A percentile compares a stretch with the other conserved stretches of the same genome.
Evolutionary conservation across 2,113 vertebrate genomes (phyloP).

Genomic region (Xyrauchen texanus): DNA sequence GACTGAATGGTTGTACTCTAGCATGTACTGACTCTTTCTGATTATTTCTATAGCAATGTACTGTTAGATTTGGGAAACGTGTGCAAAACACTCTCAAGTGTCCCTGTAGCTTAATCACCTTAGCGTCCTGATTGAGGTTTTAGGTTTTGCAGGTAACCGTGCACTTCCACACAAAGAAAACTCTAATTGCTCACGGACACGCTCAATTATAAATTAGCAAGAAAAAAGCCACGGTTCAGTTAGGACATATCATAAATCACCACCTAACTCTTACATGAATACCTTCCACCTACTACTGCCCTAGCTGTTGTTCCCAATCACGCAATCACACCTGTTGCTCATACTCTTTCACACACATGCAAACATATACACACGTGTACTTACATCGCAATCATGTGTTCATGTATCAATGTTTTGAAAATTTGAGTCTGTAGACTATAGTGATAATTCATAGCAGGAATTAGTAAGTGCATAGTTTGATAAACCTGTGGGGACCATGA

Average conservation of each 20-base stretch:
- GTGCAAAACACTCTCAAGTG: constrained; percentile 40
- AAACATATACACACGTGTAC: not conserved
- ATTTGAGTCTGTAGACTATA: not conserved
- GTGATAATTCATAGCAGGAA: too few relatives aligned
- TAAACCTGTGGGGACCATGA: too few relatives aligned
- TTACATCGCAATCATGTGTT: not conserved
- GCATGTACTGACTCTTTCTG: not conserved
- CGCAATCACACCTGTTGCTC: constrained; percentile 19
- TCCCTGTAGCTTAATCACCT: constrained; percentile 8
- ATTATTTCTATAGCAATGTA: constrained; percentile 9
- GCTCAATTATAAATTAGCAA: constrained; percentile 57
- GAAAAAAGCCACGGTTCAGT: not conserved
- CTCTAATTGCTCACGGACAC: constrained; percentile 48
- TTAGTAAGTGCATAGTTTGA: too few relatives aligned
- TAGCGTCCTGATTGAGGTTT: constrained; percentile 30
- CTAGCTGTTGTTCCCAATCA: constrained; percentile 47
- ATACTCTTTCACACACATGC: not conserved
- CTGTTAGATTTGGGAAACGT: constrained; percentile 24
- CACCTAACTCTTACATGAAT: constrained; percentile 34
- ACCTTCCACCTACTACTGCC: not conserved
- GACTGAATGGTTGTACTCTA: not conserved
- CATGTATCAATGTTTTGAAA: not conserved
- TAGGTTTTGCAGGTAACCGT: constrained; percentile 30
- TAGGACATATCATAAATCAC: constrained; percentile 41
- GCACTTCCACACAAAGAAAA: constrained; percentile 48